Evolutionary conservation across 2,888 invertebrate genomes (phyloP).

Genomic region (Nemoura dubitans): DNA sequence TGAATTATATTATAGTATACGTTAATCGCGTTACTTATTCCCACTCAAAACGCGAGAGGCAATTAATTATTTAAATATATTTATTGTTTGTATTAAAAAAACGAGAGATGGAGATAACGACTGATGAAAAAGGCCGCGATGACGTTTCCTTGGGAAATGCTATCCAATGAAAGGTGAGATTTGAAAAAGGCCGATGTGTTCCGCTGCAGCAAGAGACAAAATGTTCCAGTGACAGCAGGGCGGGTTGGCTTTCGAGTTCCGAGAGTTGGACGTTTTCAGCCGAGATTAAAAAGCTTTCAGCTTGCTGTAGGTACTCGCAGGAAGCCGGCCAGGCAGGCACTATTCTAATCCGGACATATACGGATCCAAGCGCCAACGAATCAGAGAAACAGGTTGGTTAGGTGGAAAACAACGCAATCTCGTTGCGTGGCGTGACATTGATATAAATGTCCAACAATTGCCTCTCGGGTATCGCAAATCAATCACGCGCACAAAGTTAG

Average conservation of each 20-base stretch:
- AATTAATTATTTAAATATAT: not conserved
- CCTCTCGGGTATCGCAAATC: constrained; percentile 19
- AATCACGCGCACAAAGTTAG: constrained; percentile 13
- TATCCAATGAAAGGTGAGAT: not conserved
- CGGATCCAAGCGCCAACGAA: not conserved
- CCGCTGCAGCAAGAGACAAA: not conserved
- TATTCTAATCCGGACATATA: not conserved
- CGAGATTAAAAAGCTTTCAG: not conserved
- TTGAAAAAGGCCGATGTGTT: not conserved
- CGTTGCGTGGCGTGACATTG: not conserved
- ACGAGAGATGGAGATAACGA: not conserved
- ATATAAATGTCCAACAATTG: constrained; percentile 23
- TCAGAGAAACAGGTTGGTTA: not conserved
- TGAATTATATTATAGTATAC: too few relatives aligned
- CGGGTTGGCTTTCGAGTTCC: too few relatives aligned
- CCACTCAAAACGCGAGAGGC: not conserved
- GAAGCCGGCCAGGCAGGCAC: too few relatives aligned
- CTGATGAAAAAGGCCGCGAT: not conserved
- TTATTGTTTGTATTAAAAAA: not conserved
- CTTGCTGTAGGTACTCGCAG: too few relatives aligned
- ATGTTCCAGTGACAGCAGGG: not conserved
- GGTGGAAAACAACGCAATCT: constrained; percentile 5
- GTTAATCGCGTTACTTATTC: not conserved
- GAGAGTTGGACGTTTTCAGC: not conserved
- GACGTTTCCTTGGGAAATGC: not conserved